Conservation (phyloP, 2,888 invertebrate genomes). For the Acleris emargana region DNA sequence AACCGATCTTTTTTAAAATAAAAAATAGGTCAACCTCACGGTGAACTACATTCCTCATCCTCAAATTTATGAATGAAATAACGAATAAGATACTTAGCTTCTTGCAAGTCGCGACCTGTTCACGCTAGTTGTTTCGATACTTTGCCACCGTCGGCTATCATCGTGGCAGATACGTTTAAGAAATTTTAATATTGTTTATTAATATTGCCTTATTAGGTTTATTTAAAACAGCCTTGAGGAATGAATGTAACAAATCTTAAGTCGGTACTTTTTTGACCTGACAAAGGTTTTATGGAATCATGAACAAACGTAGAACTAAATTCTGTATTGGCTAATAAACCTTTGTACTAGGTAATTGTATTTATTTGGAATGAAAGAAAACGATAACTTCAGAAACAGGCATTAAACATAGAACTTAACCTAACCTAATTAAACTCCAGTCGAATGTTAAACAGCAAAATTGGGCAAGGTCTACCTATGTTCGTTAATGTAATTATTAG, state of each 20-base stretch:
- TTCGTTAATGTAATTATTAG: conserved; percentile 33
- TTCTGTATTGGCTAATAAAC: too few species aligned
- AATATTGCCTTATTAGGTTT: conserved; percentile 6
- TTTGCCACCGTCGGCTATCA: conserved; percentile 9
- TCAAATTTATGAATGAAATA: conserved; percentile 27
- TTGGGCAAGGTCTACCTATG: conserved; percentile 27
- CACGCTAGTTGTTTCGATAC: conserved; percentile 42
- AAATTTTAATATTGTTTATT: neutral
- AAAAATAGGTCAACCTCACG: neutral
- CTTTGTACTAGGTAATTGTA: too few species aligned
- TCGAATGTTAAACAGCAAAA: conserved; percentile 17
- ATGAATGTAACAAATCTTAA: too few species aligned
- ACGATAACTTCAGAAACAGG: neutral
- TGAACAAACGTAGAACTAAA: too few species aligned
- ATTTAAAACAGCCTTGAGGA: neutral
- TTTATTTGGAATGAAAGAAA: too few species aligned
- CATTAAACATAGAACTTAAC: neutral
- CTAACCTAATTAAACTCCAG: neutral
- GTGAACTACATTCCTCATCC: neutral
- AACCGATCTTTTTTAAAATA: neutral
- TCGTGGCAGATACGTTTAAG: neutral
- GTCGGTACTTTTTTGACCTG: neutral
- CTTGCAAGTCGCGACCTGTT: conserved; percentile 51
- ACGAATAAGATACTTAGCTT: conserved; percentile 20
- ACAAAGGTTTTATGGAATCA: too few species aligned